Evolutionary conservation across 2,797 vertebrate genomes (phyloP), one percentile per base, ranked within the genome.

Genomic region (Tokudaia muenninki): DNA sequence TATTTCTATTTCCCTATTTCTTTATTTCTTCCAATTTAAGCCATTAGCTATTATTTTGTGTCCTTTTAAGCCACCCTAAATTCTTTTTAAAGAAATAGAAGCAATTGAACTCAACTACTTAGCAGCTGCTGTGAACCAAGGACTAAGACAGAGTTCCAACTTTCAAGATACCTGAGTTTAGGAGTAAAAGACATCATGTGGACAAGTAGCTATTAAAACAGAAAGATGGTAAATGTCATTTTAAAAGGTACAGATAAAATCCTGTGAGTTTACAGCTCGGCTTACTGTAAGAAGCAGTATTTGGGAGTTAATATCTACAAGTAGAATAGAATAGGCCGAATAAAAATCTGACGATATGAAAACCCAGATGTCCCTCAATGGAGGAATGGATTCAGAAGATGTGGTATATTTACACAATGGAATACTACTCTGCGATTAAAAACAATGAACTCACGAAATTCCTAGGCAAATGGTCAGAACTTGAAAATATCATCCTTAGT

Each of bases 21-120:
- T 88, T 74, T 7, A 44, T 90, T 90, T 86, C 52, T 91, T 93
- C n/a, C 81, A 44, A 78, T 91, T 78, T 91, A 93, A 98, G 59
- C 72, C 75, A 95, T 90, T 77, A 95, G 26, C 34, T 81, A 95
- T 55, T 81, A 90, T 90, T 84, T 80, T 75, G 31, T 94, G 24
- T 91, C 44, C 34, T 77, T 92, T 89, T 41, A 87, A 97, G 57
- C 13, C 44, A 90, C 1, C 59, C 90, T 94, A 95, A 93, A 94
- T 87, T 90, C 4, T 84, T 96, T 95, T 75, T 1, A n/a, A 44
- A 26, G 52, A 72, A 72, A 91, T n/a, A 4, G 37, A 22, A 92
- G 87, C 93, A 84, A 74, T 41, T 83, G 22, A 94, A 94, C 74
- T 87, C 34, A 88, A 55, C 22, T 84, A 59, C 74, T 81, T 94